Percentiles rank a stretch among this genome's conserved stretches.
Evolutionary conservation across 2,888 invertebrate species (phyloP).

Genomic region (Lithosia quadra): DNA sequence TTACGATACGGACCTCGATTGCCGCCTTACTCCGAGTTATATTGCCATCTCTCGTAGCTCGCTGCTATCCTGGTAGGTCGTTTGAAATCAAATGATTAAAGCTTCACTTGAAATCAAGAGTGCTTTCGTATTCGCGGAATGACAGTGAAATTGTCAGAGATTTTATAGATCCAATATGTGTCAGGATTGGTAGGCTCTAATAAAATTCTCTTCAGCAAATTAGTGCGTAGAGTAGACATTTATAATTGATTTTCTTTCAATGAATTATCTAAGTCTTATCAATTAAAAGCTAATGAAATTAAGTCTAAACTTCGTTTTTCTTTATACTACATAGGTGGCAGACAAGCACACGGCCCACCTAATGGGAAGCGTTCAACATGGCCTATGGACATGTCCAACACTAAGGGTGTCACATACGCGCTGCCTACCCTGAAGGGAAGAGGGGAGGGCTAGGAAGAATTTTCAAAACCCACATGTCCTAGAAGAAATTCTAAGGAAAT

Average conservation of each 20-base stretch:
- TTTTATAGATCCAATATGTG: background rate
- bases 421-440: no score
- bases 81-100: conserved; percentile 42
- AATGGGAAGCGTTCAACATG: no score
- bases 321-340: no score
- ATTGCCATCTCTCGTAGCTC: conserved; percentile 49
- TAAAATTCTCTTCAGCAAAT: background rate
- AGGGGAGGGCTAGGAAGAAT: no score
- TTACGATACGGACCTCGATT: conserved; percentile 62
- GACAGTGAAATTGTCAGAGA: conserved; percentile 1
- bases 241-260: background rate
- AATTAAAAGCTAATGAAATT: background rate
- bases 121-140: conserved; percentile 17
- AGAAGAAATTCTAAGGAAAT: no score
- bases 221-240: background rate
- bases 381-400: no score
- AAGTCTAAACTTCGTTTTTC: background rate
- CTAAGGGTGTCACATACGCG: no score
- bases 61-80: conserved; percentile 44
- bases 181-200: background rate
- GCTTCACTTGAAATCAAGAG: conserved; percentile 21
- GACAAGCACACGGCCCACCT: no score
- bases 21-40: conserved; percentile 50
- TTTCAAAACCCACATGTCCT: no score
- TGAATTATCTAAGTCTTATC: background rate